Base-by-base conservation (phyloP, 2,888 invertebrate species). In the Rhopalosiphum nymphaeae region DNA sequence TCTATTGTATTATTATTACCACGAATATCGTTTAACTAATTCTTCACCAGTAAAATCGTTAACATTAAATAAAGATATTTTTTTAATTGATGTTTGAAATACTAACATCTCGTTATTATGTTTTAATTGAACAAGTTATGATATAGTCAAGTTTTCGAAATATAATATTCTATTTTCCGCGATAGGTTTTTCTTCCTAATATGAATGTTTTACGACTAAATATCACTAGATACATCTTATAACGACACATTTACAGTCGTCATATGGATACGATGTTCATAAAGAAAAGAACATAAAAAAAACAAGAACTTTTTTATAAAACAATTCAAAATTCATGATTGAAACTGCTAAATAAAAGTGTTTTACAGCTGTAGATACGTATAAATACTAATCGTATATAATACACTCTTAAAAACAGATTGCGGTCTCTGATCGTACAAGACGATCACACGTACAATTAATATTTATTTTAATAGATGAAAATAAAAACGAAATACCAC, bases 391-490 rank as follows among this genome's bases (percentile, higher is more conserved):
- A 49, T 49, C 49, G 49, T 49, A 49, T 49, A n/a, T n/a, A n/a
- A n/a, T n/a, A n/a, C n/a, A 49, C 49, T 5, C 49, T 49, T 11
- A 13, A 49, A 49, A 49, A 13, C n/a, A 1, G 67, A 67, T 67
- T 36, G 21, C 36, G 78, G 36, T 78, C 36, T 86, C 29, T 46
- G 86, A 86, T 86, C 46, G 13, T 36, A 78, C 86, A 46, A 46
- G 13, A 86, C 16, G 44, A 86, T 49, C 86, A 29, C n/a, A 16
- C 13, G 46, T 21, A 21, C 21, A 78, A 78, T 86, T 46, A 86
- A 85, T 85, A 44, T 44, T 26, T n/a, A n/a, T n/a, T n/a, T n/a
- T 85, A 85, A 85, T 85, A 86, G 21, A 86, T 85, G 13, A 86
- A 86, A 86, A 86, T 46, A 86, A 46, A 46, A 46, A 46, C 13